Percentiles rank a stretch among this genome's conserved stretches.
phyloP scores from a whole-genome alignment of 2,888 invertebrate species.

The Bombylius major region DNA sequence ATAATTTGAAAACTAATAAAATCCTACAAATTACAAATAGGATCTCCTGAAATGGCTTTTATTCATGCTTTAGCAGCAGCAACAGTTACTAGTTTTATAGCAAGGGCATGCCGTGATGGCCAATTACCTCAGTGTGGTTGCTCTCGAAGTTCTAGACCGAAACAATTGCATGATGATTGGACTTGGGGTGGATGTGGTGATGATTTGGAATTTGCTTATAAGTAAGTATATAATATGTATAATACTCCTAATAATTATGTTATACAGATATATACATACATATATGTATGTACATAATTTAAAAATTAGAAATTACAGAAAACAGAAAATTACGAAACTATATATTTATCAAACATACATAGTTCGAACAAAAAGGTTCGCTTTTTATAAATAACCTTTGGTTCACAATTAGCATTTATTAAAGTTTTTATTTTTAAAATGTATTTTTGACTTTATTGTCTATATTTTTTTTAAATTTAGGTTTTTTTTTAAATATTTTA shows the following conservation, averaged over 20 bases:
- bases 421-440: too few species aligned
- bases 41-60: slow-evolving; percentile 80
- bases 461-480: too few species aligned
- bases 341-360: too few species aligned
- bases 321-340: too few species aligned
- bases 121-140: slow-evolving; percentile 83
- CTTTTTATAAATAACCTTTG: too few species aligned
- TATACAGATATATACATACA: not conserved
- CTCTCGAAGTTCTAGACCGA: slow-evolving; percentile 67
- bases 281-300: not conserved
- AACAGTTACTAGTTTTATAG: slow-evolving; percentile 75
- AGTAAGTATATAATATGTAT: slow-evolving; percentile 47
- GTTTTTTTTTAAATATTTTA: too few species aligned
- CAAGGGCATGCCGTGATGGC: slow-evolving; percentile 84
- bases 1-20: too few species aligned
- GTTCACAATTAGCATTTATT: too few species aligned
- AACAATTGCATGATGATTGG: slow-evolving; percentile 80
- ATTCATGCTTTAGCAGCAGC: slow-evolving; percentile 83
- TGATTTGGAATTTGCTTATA: slow-evolving; percentile 91
- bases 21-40: slow-evolving; percentile 33
- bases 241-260: not conserved
- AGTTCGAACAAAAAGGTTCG: too few species aligned
- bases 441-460: too few species aligned
- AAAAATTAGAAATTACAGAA: too few species aligned
- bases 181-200: slow-evolving; percentile 98